Evolutionary conservation across 2,888 invertebrate species (phyloP).

Genomic region (Micoletzkya japonica): DNA sequence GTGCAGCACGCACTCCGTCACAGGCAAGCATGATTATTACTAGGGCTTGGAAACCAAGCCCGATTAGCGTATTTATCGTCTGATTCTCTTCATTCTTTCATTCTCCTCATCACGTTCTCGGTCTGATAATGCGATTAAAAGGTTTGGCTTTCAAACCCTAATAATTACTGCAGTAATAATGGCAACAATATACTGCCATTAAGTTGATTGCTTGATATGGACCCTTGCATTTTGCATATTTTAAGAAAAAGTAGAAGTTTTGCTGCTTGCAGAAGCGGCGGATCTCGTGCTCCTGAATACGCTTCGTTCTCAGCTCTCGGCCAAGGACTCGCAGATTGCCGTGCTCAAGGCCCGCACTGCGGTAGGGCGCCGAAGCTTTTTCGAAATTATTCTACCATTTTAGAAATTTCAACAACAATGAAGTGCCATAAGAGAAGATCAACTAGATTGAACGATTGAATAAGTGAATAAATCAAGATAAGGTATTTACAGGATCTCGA

Average conservation of each 20-base stretch:
- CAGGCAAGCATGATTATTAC: constrained; percentile 3
- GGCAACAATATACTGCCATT: too few relatives aligned
- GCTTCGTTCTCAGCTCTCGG: constrained; percentile 39
- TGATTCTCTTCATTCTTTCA: neutral
- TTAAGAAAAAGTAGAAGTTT: neutral
- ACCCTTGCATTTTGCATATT: neutral
- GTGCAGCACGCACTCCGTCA: constrained; percentile 16
- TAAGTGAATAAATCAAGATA: neutral
- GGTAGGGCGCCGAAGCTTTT: constrained; percentile 15
- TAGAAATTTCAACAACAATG: neutral
- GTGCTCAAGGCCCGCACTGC: constrained; percentile 37
- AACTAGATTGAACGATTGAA: neutral
- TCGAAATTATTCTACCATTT: neutral
- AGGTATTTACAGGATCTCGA: constrained; percentile 37
- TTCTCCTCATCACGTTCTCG: too few relatives aligned
- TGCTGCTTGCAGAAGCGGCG: constrained; percentile 10
- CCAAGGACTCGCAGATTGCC: constrained; percentile 47
- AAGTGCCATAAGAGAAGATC: neutral
- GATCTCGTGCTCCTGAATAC: constrained; percentile 18
- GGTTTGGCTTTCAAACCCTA: too few relatives aligned
- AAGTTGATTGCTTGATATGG: constrained; percentile 7
- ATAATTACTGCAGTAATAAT: too few relatives aligned
- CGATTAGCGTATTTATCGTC: neutral
- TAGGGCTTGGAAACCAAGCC: neutral
- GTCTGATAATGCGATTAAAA: too few relatives aligned